phyloP scores from a whole-genome alignment of 2,113 vertebrate species.

The Muscicapa adusta region DNA sequence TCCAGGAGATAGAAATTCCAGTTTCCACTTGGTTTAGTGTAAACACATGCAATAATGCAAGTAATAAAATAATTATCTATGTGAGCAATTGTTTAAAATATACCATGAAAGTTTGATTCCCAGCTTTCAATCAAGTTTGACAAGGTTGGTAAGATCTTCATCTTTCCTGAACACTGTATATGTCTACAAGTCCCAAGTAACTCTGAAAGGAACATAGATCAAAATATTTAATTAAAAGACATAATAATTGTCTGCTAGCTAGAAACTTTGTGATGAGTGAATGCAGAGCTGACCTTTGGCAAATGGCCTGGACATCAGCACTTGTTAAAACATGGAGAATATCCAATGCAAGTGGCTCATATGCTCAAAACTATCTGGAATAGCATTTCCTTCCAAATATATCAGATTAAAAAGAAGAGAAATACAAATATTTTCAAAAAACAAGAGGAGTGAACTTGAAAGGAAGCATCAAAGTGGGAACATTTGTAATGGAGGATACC shows the following conservation, averaged over 20 bases:
- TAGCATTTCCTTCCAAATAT: neutral
- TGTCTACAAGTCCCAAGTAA: neutral
- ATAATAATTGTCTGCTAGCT: neutral
- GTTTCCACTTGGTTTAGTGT: neutral
- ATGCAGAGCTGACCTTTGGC: neutral
- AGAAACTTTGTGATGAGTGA: neutral
- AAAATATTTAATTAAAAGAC: neutral
- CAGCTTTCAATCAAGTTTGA: neutral
- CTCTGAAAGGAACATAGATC: neutral
- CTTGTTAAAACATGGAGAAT: neutral
- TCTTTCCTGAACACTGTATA: neutral
- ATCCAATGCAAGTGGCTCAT: neutral
- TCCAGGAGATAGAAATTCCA: neutral
- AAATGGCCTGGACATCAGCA: neutral
- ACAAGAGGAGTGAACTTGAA: neutral
- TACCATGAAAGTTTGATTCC: neutral
- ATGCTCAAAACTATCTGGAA: neutral
- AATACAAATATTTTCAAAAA: neutral
- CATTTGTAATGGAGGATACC: neutral
- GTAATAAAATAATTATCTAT: neutral
- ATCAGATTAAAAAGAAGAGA: neutral
- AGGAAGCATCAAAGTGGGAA: neutral
- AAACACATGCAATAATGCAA: neutral
- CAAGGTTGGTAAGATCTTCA: neutral
- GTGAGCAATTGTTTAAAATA: neutral